phyloP scores from a whole-genome alignment of 2,888 invertebrate species.

The Minunthozetes semirufus region DNA sequence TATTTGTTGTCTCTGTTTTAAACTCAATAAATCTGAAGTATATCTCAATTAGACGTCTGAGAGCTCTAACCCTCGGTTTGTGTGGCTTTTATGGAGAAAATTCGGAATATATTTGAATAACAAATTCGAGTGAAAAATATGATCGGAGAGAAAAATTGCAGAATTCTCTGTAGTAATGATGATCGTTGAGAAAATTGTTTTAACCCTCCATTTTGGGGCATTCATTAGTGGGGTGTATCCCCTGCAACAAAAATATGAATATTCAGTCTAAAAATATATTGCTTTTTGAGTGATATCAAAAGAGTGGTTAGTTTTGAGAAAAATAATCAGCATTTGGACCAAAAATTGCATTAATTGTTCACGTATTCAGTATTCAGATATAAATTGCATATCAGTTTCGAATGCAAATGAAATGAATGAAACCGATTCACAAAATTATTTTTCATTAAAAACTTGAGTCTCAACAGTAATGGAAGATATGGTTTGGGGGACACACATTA shows the following conservation, averaged over 20 bases:
- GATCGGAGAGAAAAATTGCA: not conserved
- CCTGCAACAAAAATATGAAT: no score
- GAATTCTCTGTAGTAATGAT: not conserved
- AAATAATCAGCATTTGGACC: conserved; percentile 1
- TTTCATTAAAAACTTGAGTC: no score
- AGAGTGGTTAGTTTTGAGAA: not conserved
- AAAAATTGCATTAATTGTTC: not conserved
- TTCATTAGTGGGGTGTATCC: no score
- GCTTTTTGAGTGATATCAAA: no score
- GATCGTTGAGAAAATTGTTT: not conserved
- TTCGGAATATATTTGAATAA: not conserved
- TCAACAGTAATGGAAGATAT: not conserved
- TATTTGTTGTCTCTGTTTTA: not conserved
- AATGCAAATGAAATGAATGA: not conserved
- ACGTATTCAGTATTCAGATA: not conserved
- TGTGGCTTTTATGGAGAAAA: not conserved
- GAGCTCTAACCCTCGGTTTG: not conserved
- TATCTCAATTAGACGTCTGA: not conserved
- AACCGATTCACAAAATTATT: not conserved
- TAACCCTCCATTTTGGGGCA: no score
- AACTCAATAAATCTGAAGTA: not conserved
- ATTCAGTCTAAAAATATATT: no score
- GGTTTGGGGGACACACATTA: not conserved
- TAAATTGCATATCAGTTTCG: conserved; percentile 4
- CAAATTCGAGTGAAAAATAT: not conserved